These are phyloP conservation scores for Anser brachyrhynchus DNA, from an alignment of 2,113 vertebrate genomes.

Conservation along the genomic window DNA sequence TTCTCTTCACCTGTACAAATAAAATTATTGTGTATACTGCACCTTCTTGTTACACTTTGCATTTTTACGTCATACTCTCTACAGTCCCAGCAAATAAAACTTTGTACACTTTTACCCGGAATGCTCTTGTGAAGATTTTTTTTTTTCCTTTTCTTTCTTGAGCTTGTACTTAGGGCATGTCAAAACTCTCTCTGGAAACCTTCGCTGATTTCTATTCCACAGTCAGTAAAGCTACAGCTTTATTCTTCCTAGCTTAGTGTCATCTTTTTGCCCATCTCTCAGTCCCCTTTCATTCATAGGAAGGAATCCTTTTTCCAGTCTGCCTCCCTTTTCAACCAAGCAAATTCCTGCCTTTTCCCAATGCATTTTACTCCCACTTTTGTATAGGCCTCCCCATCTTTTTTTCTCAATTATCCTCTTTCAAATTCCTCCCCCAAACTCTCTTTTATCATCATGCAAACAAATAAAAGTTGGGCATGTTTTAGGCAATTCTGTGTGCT, in stretches of 20 bases:
- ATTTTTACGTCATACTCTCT: not conserved
- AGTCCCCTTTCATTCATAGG: not conserved
- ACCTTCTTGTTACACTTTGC: not conserved
- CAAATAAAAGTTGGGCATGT: not conserved
- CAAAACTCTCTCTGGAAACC: not conserved
- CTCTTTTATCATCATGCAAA: not conserved
- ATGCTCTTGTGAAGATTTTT: not conserved
- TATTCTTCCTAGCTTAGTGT: not conserved
- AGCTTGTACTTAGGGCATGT: not conserved
- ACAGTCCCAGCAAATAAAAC: not conserved
- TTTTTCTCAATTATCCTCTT: not conserved
- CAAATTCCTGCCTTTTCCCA: not conserved
- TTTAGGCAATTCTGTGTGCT: not conserved
- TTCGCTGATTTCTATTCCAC: not conserved
- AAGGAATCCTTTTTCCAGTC: not conserved
- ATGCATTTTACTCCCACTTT: not conserved
- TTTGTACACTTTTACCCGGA: not conserved
- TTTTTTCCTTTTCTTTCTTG: not conserved
- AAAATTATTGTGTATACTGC: not conserved
- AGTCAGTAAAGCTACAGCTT: not conserved
- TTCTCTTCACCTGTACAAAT: not conserved
- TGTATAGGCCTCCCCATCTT: accelerated
- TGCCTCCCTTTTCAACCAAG: not conserved
- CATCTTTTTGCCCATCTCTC: not conserved
- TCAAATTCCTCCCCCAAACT: not conserved